These are phyloP conservation scores for Pteropus alecto DNA, from an alignment of 2,113 vertebrate genomes.

Conservation along the genomic window DNA sequence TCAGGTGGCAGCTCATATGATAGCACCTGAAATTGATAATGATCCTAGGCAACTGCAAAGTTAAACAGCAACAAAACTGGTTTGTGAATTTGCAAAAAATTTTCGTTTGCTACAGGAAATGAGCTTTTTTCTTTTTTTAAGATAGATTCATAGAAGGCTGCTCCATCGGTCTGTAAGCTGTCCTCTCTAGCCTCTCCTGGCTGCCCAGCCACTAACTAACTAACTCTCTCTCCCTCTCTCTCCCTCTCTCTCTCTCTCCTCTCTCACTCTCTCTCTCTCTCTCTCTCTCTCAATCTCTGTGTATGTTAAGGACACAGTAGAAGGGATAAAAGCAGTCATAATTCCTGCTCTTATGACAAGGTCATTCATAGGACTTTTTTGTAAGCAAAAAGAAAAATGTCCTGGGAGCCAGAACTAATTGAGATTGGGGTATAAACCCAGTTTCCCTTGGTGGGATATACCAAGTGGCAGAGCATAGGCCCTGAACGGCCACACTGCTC, in stretches of 20 bases:
- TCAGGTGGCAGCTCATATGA: background rate
- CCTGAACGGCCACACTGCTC: background rate
- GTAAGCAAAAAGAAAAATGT: background rate
- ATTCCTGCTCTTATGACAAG: background rate
- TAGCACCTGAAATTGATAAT: background rate
- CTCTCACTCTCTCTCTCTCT: no score
- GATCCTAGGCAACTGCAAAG: background rate
- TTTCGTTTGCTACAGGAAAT: background rate
- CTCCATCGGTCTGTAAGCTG: background rate
- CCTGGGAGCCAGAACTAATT: background rate
- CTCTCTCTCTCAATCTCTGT: no score
- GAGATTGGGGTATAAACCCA: background rate
- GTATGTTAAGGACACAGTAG: background rate
- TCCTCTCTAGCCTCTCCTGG: background rate
- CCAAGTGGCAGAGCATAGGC: background rate
- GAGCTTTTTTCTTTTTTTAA: background rate
- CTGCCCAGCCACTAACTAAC: background rate
- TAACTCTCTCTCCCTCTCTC: background rate
- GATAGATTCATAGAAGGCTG: background rate
- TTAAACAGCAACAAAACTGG: background rate
- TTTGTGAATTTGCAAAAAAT: background rate
- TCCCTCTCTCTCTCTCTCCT: no score
- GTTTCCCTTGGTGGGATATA: background rate
- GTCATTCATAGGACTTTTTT: background rate
- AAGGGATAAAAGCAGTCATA: background rate